Evolutionary conservation across 1,140 invertebrate genomes (phyloP).

Genomic region (Trinorchestia longiramus): DNA sequence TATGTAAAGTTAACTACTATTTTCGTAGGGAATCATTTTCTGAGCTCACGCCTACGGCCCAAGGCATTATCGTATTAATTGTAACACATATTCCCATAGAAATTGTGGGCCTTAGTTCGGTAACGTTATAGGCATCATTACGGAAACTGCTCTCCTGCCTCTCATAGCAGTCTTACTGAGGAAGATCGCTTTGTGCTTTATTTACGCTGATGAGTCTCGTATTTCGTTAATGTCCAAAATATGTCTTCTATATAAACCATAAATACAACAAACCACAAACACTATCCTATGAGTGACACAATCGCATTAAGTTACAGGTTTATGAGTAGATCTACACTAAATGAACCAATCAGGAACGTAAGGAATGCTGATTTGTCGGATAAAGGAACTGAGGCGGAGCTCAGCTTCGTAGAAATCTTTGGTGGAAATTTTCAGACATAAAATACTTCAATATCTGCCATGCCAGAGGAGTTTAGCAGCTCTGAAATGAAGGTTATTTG

Average conservation of each 20-base stretch:
- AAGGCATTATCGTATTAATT: too few species aligned
- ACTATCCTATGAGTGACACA: not conserved
- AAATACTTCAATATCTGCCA: slow-evolving; percentile 1
- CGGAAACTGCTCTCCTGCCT: not conserved
- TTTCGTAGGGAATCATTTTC: too few species aligned
- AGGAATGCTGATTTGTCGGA: not conserved
- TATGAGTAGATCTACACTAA: not conserved
- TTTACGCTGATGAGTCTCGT: not conserved
- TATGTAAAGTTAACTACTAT: too few species aligned
- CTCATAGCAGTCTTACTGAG: not conserved
- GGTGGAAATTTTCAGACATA: not conserved
- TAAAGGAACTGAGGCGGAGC: not conserved
- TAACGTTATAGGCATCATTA: not conserved
- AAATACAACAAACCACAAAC: not conserved
- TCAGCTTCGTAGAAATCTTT: not conserved
- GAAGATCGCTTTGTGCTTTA: not conserved
- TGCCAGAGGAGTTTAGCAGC: not conserved
- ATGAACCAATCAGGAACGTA: not conserved
- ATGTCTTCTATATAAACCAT: not conserved
- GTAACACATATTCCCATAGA: not conserved
- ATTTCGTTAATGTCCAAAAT: not conserved
- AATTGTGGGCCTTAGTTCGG: not conserved
- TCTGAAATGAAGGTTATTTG: not conserved
- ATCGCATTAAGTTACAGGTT: not conserved
- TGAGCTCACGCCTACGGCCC: too few species aligned